A percentile compares a stretch with the other conserved stretches of the same genome.
These are phyloP conservation scores for Artemia sp. DNA, from an alignment of 2,888 invertebrate genomes.

Conservation along the genomic window DNA sequence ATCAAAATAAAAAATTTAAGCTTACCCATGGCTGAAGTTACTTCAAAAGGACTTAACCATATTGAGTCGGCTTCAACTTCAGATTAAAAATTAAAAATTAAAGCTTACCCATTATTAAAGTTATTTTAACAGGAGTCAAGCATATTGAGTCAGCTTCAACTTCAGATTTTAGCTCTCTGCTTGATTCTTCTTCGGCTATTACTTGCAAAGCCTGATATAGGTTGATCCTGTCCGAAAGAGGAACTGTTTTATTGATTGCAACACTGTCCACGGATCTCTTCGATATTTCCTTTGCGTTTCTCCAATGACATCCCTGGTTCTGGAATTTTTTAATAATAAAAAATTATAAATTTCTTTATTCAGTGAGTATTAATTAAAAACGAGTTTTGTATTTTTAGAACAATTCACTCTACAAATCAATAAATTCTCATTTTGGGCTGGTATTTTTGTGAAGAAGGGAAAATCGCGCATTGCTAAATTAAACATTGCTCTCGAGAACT, in stretches of 20 bases:
- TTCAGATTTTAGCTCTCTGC: slow-evolving; percentile 27
- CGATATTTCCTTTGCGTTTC: slow-evolving; percentile 57
- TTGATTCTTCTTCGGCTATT: slow-evolving; percentile 59
- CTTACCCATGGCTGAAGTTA: no score
- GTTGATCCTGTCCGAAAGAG: slow-evolving; percentile 68
- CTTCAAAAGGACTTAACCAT: background rate
- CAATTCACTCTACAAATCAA: no score
- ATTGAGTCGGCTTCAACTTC: background rate
- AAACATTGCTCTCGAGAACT: no score
- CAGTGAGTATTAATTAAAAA: no score
- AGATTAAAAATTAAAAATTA: background rate
- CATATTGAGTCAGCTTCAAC: background rate
- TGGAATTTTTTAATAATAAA: slow-evolving; percentile 32
- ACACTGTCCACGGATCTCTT: slow-evolving; percentile 41
- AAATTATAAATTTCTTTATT: background rate
- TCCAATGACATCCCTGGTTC: slow-evolving; percentile 86
- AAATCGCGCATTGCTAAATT: no score
- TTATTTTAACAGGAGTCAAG: background rate
- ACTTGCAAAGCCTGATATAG: slow-evolving; percentile 75
- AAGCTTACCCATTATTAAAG: background rate
- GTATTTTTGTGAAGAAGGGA: no score
- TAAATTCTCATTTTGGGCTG: no score
- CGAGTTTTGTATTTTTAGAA: no score
- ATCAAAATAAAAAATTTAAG: no score
- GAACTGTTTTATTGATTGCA: slow-evolving; percentile 29